Percentiles rank a stretch among this genome's conserved stretches.
These are phyloP conservation scores for Neoscelio sp. DNA, from an alignment of 2,888 invertebrate species.

Conservation along the genomic window DNA sequence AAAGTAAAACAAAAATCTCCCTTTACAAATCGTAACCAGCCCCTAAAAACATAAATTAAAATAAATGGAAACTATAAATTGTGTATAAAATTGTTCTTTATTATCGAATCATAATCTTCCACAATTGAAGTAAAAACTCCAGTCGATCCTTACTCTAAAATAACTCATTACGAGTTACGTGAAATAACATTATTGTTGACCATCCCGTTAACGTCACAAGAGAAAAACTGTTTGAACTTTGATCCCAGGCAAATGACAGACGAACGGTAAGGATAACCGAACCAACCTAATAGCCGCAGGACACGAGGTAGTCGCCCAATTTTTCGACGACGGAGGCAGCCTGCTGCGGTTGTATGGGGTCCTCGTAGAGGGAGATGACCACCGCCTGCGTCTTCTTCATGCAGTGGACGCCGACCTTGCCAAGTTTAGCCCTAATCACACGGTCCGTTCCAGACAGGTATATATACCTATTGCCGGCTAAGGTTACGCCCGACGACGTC, in stretches of 20 bases:
- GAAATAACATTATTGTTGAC: too few relatives aligned
- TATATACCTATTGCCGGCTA: conserved; percentile 96
- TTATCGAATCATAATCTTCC: conserved; percentile 45
- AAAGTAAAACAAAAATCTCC: too few relatives aligned
- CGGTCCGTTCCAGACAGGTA: conserved; percentile 97
- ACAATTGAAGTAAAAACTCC: too few relatives aligned
- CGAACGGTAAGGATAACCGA: conserved; percentile 16
- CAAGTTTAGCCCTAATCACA: conserved; percentile 95
- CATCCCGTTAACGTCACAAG: too few relatives aligned
- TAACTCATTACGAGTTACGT: too few relatives aligned
- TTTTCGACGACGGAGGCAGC: conserved; percentile 98
- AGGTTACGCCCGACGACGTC: conserved; percentile 95
- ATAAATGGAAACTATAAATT: conserved; percentile 9
- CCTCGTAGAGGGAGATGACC: conserved; percentile 97
- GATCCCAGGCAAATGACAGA: too few relatives aligned
- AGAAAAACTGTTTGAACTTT: conserved; percentile 36
- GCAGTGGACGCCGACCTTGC: conserved; percentile 97
- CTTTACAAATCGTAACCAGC: too few relatives aligned
- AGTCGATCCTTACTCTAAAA: too few relatives aligned
- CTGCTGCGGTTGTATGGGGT: conserved; percentile 98
- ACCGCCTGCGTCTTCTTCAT: conserved; percentile 98
- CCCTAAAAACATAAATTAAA: too few relatives aligned
- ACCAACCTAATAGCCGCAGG: conserved; percentile 95
- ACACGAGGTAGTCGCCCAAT: conserved; percentile 98
- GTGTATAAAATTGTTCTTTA: conserved; percentile 51